Base-by-base conservation (phyloP, 1,140 invertebrate genomes). In the Alviniconcha marisindica region DNA sequence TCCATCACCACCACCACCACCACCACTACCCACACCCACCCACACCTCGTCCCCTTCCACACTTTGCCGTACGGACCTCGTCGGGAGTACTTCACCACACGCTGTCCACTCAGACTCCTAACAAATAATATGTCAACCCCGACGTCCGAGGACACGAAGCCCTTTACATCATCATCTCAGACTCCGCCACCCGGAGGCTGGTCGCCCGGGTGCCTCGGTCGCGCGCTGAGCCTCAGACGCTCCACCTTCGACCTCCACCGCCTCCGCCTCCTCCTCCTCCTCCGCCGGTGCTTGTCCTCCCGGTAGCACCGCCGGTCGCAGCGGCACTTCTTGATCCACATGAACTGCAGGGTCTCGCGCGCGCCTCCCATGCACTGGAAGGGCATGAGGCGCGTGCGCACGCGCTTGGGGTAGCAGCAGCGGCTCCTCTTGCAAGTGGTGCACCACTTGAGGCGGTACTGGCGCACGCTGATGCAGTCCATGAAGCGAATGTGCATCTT, bases 371-470 rank as follows among this genome's bases (percentile, higher is more conserved):
- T 81, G 83, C 92, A 93, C 33, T 87, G 82, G 84, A 93, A 94
- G 56, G 92, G 91, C 66, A 95, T 94, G 85, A 94, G 93, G 44
- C 95, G 94, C 31, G 95, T 95, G 60, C 94, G 94, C 66, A 94
- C 94, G 21, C 94, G 91, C 74, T 94, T 92, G 12, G 95, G 95
- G 77, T 92, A 91, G 90, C 95, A 96, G 85, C 94, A 95, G 77
- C 93, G 93, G 21, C 92, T 92, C n/a, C 88, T 84, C 14, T 92
- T 89, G 89, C 95, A 96, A 69, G 90, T 92, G 36, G 95, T 95
- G 87, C 95, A 96, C 84, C 94, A 94, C 88, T 95, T 95, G 1
- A 95, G 95, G 38, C 94, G 93, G 92, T 94, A 95, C 10, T 94
- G 91, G 82, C 95, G 94, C 66, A 94, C 93, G 88, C 95, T 96